Evolutionary conservation across 2,888 invertebrate species (phyloP).

Genomic region (Lampropteryx suffumata): DNA sequence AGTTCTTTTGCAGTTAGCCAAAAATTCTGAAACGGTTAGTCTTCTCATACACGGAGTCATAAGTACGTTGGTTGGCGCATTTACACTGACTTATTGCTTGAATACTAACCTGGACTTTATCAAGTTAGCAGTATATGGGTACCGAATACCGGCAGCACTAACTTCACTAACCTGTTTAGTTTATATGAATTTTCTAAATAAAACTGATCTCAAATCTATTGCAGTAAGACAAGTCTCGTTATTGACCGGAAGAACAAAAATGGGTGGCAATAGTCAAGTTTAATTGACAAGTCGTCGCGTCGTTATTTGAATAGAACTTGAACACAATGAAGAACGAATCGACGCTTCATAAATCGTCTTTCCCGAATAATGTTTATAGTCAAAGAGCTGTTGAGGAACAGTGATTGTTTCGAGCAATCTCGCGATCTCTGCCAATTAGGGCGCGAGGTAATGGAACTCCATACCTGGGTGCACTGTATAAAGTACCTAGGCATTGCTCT

Average conservation of each 20-base stretch:
- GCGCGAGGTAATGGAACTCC: constrained; percentile 30
- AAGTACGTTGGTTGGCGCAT: too few species aligned
- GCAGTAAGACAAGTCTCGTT: constrained; percentile 29
- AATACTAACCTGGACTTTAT: too few species aligned
- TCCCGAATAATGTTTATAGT: constrained; percentile 9
- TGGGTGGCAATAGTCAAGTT: constrained; percentile 20
- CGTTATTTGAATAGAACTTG: constrained; percentile 26
- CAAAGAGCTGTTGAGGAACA: constrained; percentile 17
- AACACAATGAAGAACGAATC: constrained; percentile 34
- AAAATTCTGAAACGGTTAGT: constrained; percentile 16
- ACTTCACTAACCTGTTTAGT: too few species aligned
- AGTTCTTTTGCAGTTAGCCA: constrained; percentile 25
- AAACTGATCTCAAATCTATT: constrained; percentile 14
- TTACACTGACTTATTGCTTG: too few species aligned
- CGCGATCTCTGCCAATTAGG: constrained; percentile 35
- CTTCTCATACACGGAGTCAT: too few species aligned
- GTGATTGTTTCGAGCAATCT: constrained; percentile 32
- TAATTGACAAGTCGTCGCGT: constrained; percentile 31
- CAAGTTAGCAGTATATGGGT: too few species aligned
- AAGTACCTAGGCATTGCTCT: constrained; percentile 12
- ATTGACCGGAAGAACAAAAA: constrained; percentile 27
- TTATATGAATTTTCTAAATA: constrained; percentile 3
- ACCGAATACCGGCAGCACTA: too few species aligned
- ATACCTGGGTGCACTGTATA: constrained; percentile 22
- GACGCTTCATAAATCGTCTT: constrained; percentile 30